Evolutionary conservation across 2,113 vertebrate genomes (phyloP), one percentile per base, ranked within the genome.

Genomic region (zebrafish (Danio rerio)): DNA sequence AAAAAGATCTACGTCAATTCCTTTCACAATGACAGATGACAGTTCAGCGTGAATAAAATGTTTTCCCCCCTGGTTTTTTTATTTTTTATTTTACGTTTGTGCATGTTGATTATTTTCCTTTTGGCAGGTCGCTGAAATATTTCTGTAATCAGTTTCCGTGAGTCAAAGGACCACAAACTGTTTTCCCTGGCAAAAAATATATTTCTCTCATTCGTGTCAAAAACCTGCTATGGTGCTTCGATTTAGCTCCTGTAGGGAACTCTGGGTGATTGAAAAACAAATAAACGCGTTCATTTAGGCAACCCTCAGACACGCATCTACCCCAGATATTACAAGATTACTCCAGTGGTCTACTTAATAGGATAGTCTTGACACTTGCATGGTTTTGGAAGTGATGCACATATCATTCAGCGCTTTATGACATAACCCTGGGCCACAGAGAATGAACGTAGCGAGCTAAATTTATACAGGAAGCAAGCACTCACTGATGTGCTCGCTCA

Each of bases 401-500:
- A 86, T 82, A 43, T 80, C 42, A 66, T 83, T 86, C 68, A 75
- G 75, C 73, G 72, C 65, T 82, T 90, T 87, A 89, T 96, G 96
- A 98, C 93, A 96, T 91, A 95, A 94, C 91, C 93, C 96, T 96
- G 96, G 92, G 88, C 93, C 91, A 89, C 80, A 89, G 86, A 87
- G 93, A 95, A 95, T 94, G 94, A 96, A 96, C 93, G 92, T 93
- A 94, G 93, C 74, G 90, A 91, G 93, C 93, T 94, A 94, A 85
- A 96, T 96, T 96, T 94, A 95, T 94, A 96, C 96, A 97, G 96
- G 96, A 98, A 98, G 94, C 90, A 86, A 94, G 92, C 90, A 96
- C 96, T 98, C 96, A 97, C 94, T 94, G 92, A 90, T 90, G 93
- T 93, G 92, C 95, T 95, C 93, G 94, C 95, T 94, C 93, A 86